phyloP scores from a whole-genome alignment of 2,797 vertebrate genomes.

The Gadopsis marmoratus region DNA sequence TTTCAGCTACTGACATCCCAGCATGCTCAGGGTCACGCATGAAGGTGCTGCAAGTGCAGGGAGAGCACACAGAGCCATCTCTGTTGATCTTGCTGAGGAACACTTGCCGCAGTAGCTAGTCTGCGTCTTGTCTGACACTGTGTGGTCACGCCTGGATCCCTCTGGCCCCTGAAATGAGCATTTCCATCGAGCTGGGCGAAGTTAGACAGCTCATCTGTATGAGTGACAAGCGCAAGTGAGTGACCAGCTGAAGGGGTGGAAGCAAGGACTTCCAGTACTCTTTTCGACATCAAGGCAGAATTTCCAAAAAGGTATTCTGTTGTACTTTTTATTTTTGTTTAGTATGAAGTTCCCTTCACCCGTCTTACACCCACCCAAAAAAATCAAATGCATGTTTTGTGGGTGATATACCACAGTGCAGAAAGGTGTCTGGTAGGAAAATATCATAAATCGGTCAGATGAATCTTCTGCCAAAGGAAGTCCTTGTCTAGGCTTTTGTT shows the following conservation, averaged over 20 bases:
- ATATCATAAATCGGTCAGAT: neutral
- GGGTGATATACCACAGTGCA: no score
- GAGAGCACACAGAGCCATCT: neutral
- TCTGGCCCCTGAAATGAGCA: constrained; percentile 22
- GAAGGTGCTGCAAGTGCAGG: neutral
- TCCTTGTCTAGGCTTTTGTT: constrained; percentile 17
- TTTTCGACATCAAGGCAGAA: neutral
- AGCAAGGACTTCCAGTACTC: constrained; percentile 20
- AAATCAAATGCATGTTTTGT: neutral
- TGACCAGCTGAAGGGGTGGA: constrained; percentile 11
- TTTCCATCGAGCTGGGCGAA: constrained; percentile 11
- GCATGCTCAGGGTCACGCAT: neutral
- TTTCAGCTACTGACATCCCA: neutral
- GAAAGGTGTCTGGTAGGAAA: neutral
- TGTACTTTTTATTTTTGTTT: neutral
- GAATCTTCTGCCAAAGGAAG: constrained; percentile 10
- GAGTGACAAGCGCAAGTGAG: constrained; percentile 18
- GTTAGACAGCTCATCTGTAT: constrained; percentile 7
- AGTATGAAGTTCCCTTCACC: neutral
- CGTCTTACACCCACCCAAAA: neutral
- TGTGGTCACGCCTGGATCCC: constrained; percentile 9
- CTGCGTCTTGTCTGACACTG: neutral
- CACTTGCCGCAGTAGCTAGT: neutral
- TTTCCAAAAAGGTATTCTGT: neutral
- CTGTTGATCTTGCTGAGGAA: constrained; percentile 12